Base-by-base conservation (phyloP, 2,888 invertebrate species). In the Xestia c-nigrum region DNA sequence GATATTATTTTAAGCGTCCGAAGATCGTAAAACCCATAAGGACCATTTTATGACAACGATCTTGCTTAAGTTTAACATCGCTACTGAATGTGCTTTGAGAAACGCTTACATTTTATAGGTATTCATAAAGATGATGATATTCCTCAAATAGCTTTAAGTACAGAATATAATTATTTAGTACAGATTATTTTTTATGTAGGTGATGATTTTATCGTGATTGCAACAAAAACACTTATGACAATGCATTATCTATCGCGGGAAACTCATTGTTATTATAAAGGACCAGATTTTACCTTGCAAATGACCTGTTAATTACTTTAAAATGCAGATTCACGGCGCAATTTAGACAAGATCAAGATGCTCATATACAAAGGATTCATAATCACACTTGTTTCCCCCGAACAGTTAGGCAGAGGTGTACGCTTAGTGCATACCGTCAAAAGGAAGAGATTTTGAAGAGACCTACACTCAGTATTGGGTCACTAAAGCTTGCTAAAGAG, bases 31-130 rank as follows among this genome's bases (percentile, higher is more conserved):
- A 76, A 65, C 47, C 80, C 86, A 85, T 89, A 88, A 89, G 85
- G 81, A 84, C 82, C 78, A 80, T 83, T 90, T 90, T 88, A 89
- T 86, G 85, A 82, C 85, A 76, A 80, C 80, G 78, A 73, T 87
- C 77, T 85, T 81, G 79, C 82, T 85, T 78, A 78, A 71, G 73
- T 87, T 78, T 82, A 76, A 86, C 86, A 85, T 86, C 88, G 87
- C 68, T 64, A 24, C 75, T 72, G 75, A 74, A 81, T 80, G 77
- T 73, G 78, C 70, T 85, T 76, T 66, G 63, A 83, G 72, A 72
- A 73, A 77, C 76, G 72, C 72, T 85, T 70, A 61, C 55, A 73
- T 85, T 87, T 86, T 87, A 85, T 83, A 75, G 74, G 10, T 5
- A 19, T 64, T 46, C 52, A 74, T 79, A 80, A 82, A 82, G 65